These are phyloP conservation scores for Teleogryllus occipitalis DNA, from an alignment of 1,140 invertebrate genomes.

Conservation along the genomic window DNA sequence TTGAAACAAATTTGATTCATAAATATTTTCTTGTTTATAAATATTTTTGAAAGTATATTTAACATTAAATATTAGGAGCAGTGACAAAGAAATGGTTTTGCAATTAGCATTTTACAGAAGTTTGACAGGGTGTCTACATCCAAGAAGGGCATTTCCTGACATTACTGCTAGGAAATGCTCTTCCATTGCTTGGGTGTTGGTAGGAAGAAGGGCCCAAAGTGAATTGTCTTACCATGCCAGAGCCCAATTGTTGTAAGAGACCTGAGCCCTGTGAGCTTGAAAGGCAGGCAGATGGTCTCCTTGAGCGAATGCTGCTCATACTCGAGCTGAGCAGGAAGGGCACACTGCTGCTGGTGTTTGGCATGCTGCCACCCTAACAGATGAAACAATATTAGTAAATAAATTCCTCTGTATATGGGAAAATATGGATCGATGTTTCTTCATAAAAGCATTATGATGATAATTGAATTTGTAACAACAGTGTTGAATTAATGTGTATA, in stretches of 20 bases:
- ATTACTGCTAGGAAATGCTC: constrained; percentile 59
- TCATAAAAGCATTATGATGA: too few species aligned
- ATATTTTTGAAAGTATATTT: too few species aligned
- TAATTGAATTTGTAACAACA: too few species aligned
- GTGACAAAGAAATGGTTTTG: background rate
- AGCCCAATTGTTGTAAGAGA: constrained; percentile 71
- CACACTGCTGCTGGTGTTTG: constrained; percentile 78
- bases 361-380: constrained; percentile 69
- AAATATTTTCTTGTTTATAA: too few species aligned
- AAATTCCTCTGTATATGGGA: too few species aligned
- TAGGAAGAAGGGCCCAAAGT: constrained; percentile 51
- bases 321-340: constrained; percentile 72
- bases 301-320: constrained; percentile 71
- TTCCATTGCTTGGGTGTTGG: constrained; percentile 51
- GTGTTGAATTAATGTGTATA: too few species aligned
- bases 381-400: constrained; percentile 1
- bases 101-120: background rate
- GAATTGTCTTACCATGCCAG: constrained; percentile 76
- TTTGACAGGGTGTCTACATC: background rate
- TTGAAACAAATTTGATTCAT: too few species aligned
- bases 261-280: constrained; percentile 60
- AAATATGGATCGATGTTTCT: too few species aligned
- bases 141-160: constrained; percentile 65
- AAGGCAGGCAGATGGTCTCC: constrained; percentile 60
- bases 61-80: too few species aligned